Conservation (phyloP, 2,113 vertebrate genomes). For the Hippocampus barbouri region DNA sequence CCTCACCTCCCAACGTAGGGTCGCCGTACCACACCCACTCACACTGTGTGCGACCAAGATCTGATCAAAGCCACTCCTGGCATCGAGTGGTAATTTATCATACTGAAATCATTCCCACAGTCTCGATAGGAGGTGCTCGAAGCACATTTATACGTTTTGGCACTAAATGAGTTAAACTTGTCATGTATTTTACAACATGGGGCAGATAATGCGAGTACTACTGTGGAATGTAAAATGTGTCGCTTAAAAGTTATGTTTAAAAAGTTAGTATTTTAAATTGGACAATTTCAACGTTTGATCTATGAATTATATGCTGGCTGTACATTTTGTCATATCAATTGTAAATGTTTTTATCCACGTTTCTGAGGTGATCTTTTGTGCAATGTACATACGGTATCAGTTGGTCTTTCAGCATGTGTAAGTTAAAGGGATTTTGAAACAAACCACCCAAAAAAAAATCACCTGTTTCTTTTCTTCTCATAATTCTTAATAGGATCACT, state of each 20-base stretch:
- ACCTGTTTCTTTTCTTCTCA: neutral
- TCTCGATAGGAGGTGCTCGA: too few species aligned
- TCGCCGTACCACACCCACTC: too few species aligned
- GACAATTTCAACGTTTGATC: neutral
- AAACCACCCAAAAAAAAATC: too few species aligned
- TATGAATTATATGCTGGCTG: neutral
- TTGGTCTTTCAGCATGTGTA: neutral
- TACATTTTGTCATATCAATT: neutral
- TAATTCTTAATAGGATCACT: constrained; percentile 70
- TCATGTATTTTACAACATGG: neutral
- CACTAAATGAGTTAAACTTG: too few species aligned
- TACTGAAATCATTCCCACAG: too few species aligned
- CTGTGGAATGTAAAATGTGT: neutral
- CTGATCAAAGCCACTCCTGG: too few species aligned
- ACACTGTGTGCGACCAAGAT: too few species aligned
- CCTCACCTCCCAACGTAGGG: too few species aligned
- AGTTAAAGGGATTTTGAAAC: neutral
- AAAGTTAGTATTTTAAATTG: neutral
- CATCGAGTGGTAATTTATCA: too few species aligned
- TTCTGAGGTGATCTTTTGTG: neutral
- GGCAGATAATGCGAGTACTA: neutral
- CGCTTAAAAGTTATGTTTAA: neutral
- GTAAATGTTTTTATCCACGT: neutral
- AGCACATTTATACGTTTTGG: too few species aligned
- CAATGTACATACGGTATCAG: neutral